Evolutionary conservation across 2,113 vertebrate genomes (phyloP), one percentile per base, ranked within the genome.

Genomic region (Mohoua ochrocephala): DNA sequence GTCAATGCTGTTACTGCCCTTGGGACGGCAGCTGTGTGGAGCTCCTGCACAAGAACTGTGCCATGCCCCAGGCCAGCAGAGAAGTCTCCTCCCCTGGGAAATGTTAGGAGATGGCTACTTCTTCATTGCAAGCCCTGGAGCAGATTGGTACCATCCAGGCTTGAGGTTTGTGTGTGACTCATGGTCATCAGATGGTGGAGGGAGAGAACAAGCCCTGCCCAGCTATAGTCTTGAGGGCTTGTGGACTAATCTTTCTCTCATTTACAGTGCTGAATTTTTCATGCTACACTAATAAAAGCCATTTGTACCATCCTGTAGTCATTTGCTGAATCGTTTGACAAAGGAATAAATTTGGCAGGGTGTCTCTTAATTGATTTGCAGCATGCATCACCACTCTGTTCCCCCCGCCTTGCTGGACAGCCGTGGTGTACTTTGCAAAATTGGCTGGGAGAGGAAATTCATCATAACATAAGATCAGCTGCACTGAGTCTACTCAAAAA

Each of bases 261-360:
- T 42, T 80, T 88, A 76, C 57, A 80, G 54, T 47, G 39, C 18
- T 83, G 79, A 74, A 53, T 84, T 91, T 92, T 86, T 94, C 63
- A 86, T 65, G 50, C 42, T 42, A 12, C 22, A 27, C 12, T 80
- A 65, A 91, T 65, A 84, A 86, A 93, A 76, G 33, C 47, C 68
- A 50, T 47, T 88, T 90, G 61, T 67, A 59, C 52, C 64, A 77
- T 81, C 33, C 64, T 7, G 6, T 69, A 73, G 42, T 80, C 17
- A 30, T 75, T 88, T 80, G 16, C 37, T 76, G 71, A 96, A 50
- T 77, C 3, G 2, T 81, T 77, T 84, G 71, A 94, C 63, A 88
- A 81, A 77, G 52, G 31, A 92, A 42, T 27, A 80, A 33, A 69
- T 88, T 77, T 91, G 88, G 47, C 89, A 89, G 65, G 33, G 27